A percentile compares a stretch with the other conserved stretches of the same genome.
Evolutionary conservation across 2,888 invertebrate genomes (phyloP).

Genomic region (Athalia cordata): DNA sequence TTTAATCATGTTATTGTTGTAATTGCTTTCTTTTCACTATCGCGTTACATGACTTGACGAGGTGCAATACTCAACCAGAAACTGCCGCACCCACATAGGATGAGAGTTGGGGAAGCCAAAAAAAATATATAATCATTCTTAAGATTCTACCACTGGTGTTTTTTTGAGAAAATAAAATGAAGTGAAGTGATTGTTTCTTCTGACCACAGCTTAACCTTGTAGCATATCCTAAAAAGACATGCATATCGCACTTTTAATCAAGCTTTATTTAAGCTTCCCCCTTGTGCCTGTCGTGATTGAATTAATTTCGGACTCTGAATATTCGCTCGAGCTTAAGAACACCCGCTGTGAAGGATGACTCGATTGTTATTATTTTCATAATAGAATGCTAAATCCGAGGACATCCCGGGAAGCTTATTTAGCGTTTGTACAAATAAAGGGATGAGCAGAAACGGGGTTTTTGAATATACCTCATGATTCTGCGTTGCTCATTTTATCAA

Average conservation of each 20-base stretch:
- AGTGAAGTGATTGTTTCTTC: slow-evolving; percentile 4
- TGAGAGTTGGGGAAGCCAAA: neutral
- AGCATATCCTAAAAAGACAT: neutral
- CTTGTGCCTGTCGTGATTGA: slow-evolving; percentile 16
- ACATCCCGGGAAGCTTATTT: neutral
- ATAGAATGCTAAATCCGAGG: neutral
- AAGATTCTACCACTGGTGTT: neutral
- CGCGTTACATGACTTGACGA: neutral
- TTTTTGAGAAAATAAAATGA: neutral
- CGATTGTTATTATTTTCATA: slow-evolving; percentile 12
- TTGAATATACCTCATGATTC: neutral
- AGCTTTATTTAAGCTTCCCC: slow-evolving; percentile 17
- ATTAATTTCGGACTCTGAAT: slow-evolving; percentile 11
- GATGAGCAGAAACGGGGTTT: neutral
- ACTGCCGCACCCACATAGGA: neutral
- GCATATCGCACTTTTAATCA: slow-evolving; percentile 15
- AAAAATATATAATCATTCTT: neutral
- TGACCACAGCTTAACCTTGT: slow-evolving; percentile 5
- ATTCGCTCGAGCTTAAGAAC: slow-evolving; percentile 8
- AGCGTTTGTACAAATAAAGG: neutral
- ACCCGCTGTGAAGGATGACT: neutral
- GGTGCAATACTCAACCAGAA: neutral
- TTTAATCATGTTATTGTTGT: slow-evolving; percentile 24
- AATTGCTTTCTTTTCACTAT: slow-evolving; percentile 26
- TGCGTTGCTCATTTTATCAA: slow-evolving; percentile 21